Conservation (phyloP, 2,797 vertebrate genomes). For the Mareca penelope region DNA sequence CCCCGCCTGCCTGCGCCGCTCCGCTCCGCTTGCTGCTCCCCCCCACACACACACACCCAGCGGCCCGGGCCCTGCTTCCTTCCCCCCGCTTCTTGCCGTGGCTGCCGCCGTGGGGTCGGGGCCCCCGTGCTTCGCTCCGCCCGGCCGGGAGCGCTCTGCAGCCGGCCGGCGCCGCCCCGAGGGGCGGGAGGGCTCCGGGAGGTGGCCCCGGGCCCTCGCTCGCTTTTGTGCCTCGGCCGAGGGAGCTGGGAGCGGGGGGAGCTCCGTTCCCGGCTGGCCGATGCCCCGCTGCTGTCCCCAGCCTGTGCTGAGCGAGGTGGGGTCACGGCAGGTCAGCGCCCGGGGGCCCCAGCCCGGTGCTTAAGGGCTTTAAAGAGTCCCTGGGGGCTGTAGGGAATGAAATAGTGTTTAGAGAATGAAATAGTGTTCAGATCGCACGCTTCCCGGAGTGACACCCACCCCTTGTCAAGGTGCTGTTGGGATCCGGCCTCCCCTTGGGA, state of each 20-base stretch:
- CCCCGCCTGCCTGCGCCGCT: not conserved
- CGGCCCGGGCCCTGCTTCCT: not conserved
- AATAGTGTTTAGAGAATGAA: fast-evolving
- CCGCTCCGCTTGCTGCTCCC: not conserved
- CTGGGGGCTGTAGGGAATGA: not conserved
- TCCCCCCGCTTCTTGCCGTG: not conserved
- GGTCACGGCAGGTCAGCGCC: not conserved
- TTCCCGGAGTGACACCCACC: fast-evolving
- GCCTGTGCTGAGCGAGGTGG: not conserved
- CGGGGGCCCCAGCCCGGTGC: not conserved
- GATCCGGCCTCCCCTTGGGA: not conserved
- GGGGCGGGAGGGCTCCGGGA: not conserved
- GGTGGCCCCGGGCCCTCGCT: not conserved
- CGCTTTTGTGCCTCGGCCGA: not conserved
- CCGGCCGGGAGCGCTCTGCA: not conserved
- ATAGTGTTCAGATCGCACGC: fast-evolving
- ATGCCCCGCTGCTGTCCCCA: not conserved
- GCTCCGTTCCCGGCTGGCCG: not conserved
- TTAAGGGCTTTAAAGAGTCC: not conserved
- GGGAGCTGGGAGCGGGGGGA: not conserved
- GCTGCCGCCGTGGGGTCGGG: too few species aligned
- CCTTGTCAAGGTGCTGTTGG: not conserved
- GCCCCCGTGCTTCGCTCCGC: not conserved
- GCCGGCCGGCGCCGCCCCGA: too few species aligned
- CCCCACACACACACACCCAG: not conserved